phyloP scores from a whole-genome alignment of 53 echinoderm and acorn worm genomes.

The Hippasteria phrygiana region DNA sequence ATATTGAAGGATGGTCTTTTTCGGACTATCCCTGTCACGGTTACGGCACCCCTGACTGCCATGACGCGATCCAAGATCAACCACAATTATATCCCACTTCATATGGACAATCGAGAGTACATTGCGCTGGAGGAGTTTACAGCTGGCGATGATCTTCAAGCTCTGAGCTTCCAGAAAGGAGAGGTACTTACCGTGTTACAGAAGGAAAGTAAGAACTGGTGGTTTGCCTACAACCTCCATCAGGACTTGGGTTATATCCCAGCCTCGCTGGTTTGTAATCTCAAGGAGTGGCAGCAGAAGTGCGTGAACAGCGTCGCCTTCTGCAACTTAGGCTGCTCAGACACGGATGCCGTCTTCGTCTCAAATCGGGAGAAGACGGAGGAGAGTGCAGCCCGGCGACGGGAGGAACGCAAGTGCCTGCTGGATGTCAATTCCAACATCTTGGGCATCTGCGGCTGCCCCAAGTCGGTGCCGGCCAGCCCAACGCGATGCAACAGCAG shows the following conservation, averaged over 20 bases:
- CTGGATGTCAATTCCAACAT: conserved; percentile 44
- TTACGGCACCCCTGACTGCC: conserved; percentile 87
- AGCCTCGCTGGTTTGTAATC: conserved; percentile 74
- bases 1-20: conserved; percentile 80
- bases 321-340: conserved; percentile 61
- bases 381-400: conserved; percentile 34
- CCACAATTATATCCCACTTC: conserved; percentile 96
- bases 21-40: conserved; percentile 86
- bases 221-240: conserved; percentile 88
- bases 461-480: background rate
- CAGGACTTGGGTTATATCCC: conserved; percentile 92
- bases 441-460: conserved; percentile 33
- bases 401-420: conserved; percentile 32
- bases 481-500: conserved; percentile 63
- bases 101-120: conserved; percentile 94
- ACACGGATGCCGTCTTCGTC: conserved; percentile 58
- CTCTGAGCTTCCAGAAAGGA: conserved; percentile 85
- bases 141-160: conserved; percentile 81
- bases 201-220: conserved; percentile 96
- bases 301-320: conserved; percentile 59
- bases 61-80: conserved; percentile 83
- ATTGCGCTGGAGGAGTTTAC: conserved; percentile 85
- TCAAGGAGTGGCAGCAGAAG: conserved; percentile 71
- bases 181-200: conserved; percentile 88
- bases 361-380: conserved; percentile 50